phyloP scores from a whole-genome alignment of 2,797 vertebrate genomes.

The Phoeniculus purpureus region DNA sequence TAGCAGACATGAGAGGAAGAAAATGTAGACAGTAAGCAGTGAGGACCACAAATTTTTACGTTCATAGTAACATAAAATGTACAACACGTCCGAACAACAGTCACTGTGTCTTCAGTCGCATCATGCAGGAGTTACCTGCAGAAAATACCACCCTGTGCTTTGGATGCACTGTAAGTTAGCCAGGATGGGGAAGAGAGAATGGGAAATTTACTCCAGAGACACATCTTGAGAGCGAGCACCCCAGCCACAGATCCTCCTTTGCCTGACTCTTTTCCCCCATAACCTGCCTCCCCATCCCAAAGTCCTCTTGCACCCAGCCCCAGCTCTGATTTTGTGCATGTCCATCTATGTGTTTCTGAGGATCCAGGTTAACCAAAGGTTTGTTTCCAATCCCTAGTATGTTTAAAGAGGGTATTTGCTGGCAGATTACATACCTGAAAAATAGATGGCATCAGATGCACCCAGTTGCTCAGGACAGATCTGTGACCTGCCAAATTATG shows the following conservation, averaged over 20 bases:
- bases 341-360: not conserved
- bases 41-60: conserved; percentile 45
- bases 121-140: not conserved
- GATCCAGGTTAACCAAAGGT: not conserved
- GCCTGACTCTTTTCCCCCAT: not conserved
- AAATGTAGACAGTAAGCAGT: not conserved
- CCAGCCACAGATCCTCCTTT: not conserved
- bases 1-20: conserved; percentile 24
- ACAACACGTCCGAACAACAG: conserved; percentile 2
- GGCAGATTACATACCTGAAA: not conserved
- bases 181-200: not conserved
- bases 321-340: not conserved
- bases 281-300: not conserved
- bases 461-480: not conserved
- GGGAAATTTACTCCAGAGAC: not conserved
- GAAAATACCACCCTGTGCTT: conserved; percentile 11
- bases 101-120: not conserved
- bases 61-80: conserved; percentile 47
- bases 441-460: not conserved
- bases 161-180: not conserved
- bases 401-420: not conserved
- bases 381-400: not conserved
- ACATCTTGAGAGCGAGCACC: not conserved
- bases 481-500: not conserved
- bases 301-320: not conserved